Conservation (phyloP, 2,888 invertebrate species). For the Tolmerus cingulatus region DNA sequence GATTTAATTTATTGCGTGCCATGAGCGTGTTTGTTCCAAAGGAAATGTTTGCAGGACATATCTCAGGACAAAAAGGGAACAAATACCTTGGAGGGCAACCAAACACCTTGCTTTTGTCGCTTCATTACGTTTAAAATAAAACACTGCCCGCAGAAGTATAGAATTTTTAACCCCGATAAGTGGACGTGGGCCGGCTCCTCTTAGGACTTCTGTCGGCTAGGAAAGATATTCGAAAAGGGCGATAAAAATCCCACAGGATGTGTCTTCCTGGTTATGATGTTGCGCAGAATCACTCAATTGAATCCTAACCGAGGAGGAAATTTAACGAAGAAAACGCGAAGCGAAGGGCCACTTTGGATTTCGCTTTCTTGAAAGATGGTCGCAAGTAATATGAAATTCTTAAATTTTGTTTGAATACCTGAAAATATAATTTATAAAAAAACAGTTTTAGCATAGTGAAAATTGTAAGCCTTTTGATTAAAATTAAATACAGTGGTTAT, state of each 20-base stretch:
- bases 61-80: background rate
- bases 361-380: background rate
- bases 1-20: conserved; percentile 48
- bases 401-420: background rate
- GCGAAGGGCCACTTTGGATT: background rate
- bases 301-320: background rate
- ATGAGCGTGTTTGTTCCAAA: conserved; percentile 45
- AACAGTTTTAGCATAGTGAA: background rate
- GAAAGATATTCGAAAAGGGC: background rate
- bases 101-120: conserved; percentile 8
- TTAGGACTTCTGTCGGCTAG: background rate
- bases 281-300: conserved; percentile 17
- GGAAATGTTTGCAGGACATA: conserved; percentile 11
- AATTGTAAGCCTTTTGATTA: background rate
- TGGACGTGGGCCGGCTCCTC: background rate
- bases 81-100: conserved; percentile 5
- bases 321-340: background rate
- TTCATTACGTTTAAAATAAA: conserved; percentile 30
- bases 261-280: background rate
- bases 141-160: background rate
- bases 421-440: too few relatives aligned
- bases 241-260: background rate
- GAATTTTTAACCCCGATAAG: background rate
- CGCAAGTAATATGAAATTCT: background rate
- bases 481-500: background rate